These are phyloP conservation scores for Cotesia glomerata DNA, from an alignment of 1,140 invertebrate genomes.

Conservation along the genomic window DNA sequence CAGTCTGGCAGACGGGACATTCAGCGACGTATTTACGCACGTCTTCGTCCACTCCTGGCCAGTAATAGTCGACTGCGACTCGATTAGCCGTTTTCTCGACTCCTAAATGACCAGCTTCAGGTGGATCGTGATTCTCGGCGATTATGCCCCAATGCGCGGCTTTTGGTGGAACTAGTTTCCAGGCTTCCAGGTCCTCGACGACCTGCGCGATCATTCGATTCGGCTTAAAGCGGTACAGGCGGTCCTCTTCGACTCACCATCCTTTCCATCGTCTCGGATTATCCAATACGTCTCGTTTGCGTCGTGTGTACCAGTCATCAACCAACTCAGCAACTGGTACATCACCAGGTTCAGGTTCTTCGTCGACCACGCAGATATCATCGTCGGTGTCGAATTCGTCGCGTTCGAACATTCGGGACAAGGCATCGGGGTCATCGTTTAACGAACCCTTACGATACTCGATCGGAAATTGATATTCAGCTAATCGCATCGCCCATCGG, in stretches of 20 bases:
- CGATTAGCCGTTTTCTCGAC: conserved; percentile 35
- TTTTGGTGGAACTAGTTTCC: conserved; percentile 20
- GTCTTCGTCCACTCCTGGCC: neutral
- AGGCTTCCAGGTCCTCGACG: conserved; percentile 5
- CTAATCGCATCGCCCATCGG: conserved; percentile 54
- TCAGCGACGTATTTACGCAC: conserved; percentile 36
- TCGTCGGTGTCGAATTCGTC: too few species aligned
- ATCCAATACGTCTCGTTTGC: too few species aligned
- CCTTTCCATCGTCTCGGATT: too few species aligned
- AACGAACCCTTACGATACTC: conserved; percentile 29
- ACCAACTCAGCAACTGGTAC: too few species aligned
- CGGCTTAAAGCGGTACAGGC: too few species aligned
- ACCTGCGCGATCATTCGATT: neutral
- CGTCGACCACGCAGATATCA: too few species aligned
- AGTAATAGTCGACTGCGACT: conserved; percentile 27
- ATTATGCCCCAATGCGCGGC: conserved; percentile 17
- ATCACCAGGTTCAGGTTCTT: too few species aligned
- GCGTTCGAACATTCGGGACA: conserved; percentile 35
- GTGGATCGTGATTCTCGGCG: conserved; percentile 31
- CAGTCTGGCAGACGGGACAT: conserved; percentile 44
- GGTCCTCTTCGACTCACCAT: neutral
- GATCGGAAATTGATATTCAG: conserved; percentile 33
- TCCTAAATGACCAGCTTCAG: conserved; percentile 22
- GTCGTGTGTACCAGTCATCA: too few species aligned
- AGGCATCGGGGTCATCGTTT: conserved; percentile 35